phyloP scores from a whole-genome alignment of 2,113 vertebrate species.

The Psophia crepitans region DNA sequence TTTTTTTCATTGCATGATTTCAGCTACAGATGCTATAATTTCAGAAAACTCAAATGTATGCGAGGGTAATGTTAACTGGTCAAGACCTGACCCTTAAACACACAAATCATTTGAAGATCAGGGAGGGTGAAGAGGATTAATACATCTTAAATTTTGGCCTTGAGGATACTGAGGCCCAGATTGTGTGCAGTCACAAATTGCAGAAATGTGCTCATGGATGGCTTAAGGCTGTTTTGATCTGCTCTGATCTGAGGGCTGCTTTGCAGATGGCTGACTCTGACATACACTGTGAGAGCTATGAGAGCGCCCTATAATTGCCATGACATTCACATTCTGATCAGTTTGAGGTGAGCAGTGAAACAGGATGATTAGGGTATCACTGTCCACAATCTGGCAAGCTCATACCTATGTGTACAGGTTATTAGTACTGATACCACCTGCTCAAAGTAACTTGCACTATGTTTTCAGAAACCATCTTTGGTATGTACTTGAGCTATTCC shows the following conservation, averaged over 20 bases:
- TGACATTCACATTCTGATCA: background rate
- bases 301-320: background rate
- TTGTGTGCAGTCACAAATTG: background rate
- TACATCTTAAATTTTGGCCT: background rate
- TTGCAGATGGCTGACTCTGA: background rate
- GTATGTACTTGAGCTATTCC: background rate
- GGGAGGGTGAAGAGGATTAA: background rate
- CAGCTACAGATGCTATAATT: background rate
- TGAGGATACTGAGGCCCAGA: fast-evolving
- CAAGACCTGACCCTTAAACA: background rate
- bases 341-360: background rate
- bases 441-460: background rate
- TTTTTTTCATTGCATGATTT: background rate
- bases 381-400: background rate
- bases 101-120: background rate
- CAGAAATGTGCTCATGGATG: background rate
- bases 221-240: background rate
- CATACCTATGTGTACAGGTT: background rate
- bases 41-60: background rate
- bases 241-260: background rate
- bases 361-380: background rate
- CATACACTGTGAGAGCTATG: background rate
- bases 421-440: background rate
- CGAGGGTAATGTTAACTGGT: background rate
- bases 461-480: background rate